These are phyloP conservation scores for Drosophila fulvimacula DNA, from an alignment of 2,888 invertebrate genomes.

Conservation along the genomic window DNA sequence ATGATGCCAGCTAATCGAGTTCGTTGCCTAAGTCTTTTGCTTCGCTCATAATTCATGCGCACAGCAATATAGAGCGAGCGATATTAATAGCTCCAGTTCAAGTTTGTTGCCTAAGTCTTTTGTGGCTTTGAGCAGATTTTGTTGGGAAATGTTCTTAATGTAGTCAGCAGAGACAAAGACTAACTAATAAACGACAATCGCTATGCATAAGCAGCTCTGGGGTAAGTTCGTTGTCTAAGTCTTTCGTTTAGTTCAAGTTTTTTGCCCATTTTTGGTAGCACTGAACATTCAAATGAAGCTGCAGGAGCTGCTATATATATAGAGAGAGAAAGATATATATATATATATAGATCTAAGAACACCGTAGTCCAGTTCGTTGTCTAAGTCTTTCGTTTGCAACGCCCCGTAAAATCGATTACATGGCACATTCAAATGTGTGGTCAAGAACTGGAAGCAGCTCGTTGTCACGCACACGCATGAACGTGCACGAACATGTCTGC, in stretches of 20 bases:
- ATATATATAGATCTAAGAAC: background rate
- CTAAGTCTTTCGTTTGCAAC: constrained; percentile 7
- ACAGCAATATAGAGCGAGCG: background rate
- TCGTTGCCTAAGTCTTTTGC: constrained; percentile 6
- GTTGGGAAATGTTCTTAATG: background rate
- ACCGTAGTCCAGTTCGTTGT: constrained; percentile 5
- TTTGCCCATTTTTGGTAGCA: constrained; percentile 7
- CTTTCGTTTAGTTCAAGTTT: constrained; percentile 48
- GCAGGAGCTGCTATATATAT: constrained; percentile 1
- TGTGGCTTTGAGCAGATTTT: constrained; percentile 36
- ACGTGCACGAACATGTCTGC: constrained; percentile 2
- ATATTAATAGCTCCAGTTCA: constrained; percentile 16
- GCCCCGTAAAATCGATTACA: constrained; percentile 15
- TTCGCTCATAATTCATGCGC: background rate
- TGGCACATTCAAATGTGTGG: constrained; percentile 8
- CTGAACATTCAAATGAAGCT: constrained; percentile 5
- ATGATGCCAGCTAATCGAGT: background rate
- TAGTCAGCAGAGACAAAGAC: background rate
- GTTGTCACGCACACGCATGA: constrained; percentile 14
- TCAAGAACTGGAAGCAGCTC: constrained; percentile 9
- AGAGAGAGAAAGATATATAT: background rate
- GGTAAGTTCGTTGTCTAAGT: constrained; percentile 65
- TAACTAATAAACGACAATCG: background rate
- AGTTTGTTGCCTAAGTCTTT: constrained; percentile 75
- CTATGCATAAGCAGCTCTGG: background rate